Percentiles rank a stretch among this genome's conserved stretches.
These are phyloP conservation scores for Zaprionus ghesquierei DNA, from an alignment of 1,140 invertebrate genomes.

Conservation along the genomic window DNA sequence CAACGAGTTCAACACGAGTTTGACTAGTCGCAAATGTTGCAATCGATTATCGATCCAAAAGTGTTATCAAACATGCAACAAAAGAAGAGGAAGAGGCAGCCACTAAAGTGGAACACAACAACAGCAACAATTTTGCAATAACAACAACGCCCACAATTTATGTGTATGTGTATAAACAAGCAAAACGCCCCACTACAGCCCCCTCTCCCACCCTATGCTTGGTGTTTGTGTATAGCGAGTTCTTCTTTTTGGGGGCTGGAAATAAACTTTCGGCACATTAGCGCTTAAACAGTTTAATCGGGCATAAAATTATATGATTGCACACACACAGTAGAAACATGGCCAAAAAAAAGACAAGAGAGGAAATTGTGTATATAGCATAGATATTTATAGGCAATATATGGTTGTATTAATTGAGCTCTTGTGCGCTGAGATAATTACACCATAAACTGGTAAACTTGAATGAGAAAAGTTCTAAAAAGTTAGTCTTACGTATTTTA, in stretches of 20 bases:
- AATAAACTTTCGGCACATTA: constrained; percentile 68
- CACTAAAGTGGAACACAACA: constrained; percentile 43
- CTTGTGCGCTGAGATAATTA: not conserved
- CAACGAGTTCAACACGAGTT: constrained; percentile 25
- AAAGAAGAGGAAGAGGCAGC: not conserved
- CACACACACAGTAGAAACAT: constrained; percentile 41
- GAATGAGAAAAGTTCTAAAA: not conserved
- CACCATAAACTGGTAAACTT: not conserved
- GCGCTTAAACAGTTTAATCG: constrained; percentile 62
- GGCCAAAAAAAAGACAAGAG: constrained; percentile 36
- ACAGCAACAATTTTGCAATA: constrained; percentile 55
- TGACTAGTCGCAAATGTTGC: constrained; percentile 24
- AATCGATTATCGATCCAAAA: constrained; percentile 66
- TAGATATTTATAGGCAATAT: constrained; percentile 1
- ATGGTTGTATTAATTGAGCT: not conserved
- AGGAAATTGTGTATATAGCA: constrained; percentile 16
- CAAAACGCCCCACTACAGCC: constrained; percentile 8
- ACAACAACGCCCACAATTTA: constrained; percentile 52
- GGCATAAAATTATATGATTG: constrained; percentile 69
- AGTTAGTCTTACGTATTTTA: not conserved
- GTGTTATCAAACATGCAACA: constrained; percentile 35
- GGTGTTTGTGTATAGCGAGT: not conserved
- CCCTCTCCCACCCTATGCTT: not conserved
- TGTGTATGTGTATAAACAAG: constrained; percentile 24
- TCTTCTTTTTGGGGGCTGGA: constrained; percentile 39